phyloP scores from a whole-genome alignment of 2,888 invertebrate species.

The Copidosoma aretas region DNA sequence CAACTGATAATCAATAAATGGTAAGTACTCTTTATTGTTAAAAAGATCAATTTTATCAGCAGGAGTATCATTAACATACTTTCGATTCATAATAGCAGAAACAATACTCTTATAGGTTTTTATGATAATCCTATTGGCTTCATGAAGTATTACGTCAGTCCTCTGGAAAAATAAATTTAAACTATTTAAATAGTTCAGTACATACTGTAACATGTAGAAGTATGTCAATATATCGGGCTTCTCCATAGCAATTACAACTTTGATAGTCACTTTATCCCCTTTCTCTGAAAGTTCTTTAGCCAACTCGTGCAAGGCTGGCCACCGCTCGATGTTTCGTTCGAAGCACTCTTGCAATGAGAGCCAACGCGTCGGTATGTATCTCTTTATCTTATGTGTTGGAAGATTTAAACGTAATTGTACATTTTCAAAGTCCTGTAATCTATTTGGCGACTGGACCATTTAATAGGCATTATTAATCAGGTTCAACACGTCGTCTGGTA shows the following conservation, averaged over 20 bases:
- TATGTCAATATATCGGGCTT: neutral
- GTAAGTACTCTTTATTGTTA: no score
- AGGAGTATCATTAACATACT: neutral
- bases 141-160: neutral
- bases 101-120: neutral
- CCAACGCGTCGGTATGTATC: neutral
- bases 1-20: no score
- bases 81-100: neutral
- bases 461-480: neutral
- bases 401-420: neutral
- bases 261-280: neutral
- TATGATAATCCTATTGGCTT: neutral
- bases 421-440: neutral
- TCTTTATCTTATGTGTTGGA: neutral
- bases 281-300: neutral
- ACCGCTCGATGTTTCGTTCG: neutral
- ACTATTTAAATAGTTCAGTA: neutral
- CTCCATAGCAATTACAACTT: neutral
- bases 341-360: neutral
- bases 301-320: neutral
- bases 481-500: neutral
- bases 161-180: neutral
- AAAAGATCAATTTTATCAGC: neutral
- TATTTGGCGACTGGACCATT: neutral
- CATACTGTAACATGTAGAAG: neutral